Evolutionary conservation across 2,113 vertebrate species (phyloP), one percentile per base, ranked within the genome.

Genomic region (Malurus melanocephalus): DNA sequence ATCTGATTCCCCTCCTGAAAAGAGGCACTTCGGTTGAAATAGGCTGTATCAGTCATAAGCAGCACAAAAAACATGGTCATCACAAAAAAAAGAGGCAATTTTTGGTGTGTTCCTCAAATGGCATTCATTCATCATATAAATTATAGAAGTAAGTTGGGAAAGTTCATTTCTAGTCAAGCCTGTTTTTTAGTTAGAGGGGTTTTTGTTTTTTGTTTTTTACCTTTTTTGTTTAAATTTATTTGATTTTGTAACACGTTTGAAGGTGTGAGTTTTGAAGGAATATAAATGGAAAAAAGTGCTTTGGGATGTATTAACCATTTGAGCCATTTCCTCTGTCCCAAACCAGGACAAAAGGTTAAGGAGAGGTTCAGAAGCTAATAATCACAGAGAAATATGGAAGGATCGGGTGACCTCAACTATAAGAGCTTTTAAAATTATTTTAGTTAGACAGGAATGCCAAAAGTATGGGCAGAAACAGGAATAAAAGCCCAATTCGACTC

Each of bases 351-450:
- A 87, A 87, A 53, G 23, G 0, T 51, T 51, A 72, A 2, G 3
- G 33, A 89, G 46, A 90, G 22, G 59, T 73, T 56, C 56, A 51
- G 53, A 69, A 88, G 80, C 32, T 40, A 23, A 66, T 82, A 72
- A 86, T 71, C 28, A 69, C 22, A 81, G 42, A 74, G 65, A 85
- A 79, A 48, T 57, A 57, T 10, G 68, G 11, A 32, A 43, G 23
- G 11, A 73, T 64, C 2, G 0, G 17, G 26, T 40, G 19, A 74
- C 48, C 26, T 74, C 28, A 73, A 33, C 11, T 68, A 30, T 40
- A 71, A 64, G 10, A 80, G 28, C n/a, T 64, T 45, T 52, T 4
- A 2, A 72, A 78, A 80, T 49, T 27, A 49, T 74, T 75, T 85
- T 81, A 76, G 6, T 67, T 77, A 66, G 32, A 56, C 26, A 62